Evolutionary conservation across 2,888 invertebrate genomes (phyloP).

Genomic region (Dermolepida albohirtum): DNA sequence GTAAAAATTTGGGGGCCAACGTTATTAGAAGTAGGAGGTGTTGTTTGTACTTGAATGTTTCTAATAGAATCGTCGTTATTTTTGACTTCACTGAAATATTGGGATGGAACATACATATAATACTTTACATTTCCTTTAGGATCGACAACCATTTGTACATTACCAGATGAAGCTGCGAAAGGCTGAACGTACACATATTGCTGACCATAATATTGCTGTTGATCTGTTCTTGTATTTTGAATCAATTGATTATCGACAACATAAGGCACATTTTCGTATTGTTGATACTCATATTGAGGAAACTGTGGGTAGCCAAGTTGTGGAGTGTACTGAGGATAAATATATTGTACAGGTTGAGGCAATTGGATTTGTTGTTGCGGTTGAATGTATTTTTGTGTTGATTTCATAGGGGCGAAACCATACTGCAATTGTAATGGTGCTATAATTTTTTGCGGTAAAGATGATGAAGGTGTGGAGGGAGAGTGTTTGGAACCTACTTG

Average conservation of each 20-base stretch:
- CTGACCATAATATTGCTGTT: slow-evolving; percentile 59
- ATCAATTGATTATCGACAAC: slow-evolving; percentile 56
- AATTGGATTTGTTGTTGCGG: slow-evolving; percentile 53
- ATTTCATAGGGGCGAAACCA: slow-evolving; percentile 50
- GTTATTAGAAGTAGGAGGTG: slow-evolving; percentile 8
- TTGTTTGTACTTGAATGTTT: slow-evolving; percentile 37
- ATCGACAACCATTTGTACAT: slow-evolving; percentile 59
- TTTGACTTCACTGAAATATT: slow-evolving; percentile 39
- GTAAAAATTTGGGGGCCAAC: slow-evolving; percentile 43
- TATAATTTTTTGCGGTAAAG: slow-evolving; percentile 43
- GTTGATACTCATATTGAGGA: slow-evolving; percentile 51
- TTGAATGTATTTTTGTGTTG: slow-evolving; percentile 47
- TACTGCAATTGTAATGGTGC: slow-evolving; percentile 46
- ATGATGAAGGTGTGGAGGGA: slow-evolving; percentile 54
- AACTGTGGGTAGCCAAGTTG: slow-evolving; percentile 45
- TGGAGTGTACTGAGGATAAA: slow-evolving; percentile 33
- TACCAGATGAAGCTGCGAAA: slow-evolving; percentile 55
- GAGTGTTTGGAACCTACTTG: slow-evolving; percentile 36
- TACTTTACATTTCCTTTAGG: slow-evolving; percentile 60
- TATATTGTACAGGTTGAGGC: slow-evolving; percentile 45
- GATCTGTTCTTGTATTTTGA: slow-evolving; percentile 47
- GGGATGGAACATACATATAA: slow-evolving; percentile 57
- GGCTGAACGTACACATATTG: slow-evolving; percentile 57
- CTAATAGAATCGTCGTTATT: slow-evolving; percentile 25
- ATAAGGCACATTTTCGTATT: slow-evolving; percentile 57